These are phyloP conservation scores for Psittacula echo DNA, from an alignment of 2,797 vertebrate genomes.

Conservation along the genomic window DNA sequence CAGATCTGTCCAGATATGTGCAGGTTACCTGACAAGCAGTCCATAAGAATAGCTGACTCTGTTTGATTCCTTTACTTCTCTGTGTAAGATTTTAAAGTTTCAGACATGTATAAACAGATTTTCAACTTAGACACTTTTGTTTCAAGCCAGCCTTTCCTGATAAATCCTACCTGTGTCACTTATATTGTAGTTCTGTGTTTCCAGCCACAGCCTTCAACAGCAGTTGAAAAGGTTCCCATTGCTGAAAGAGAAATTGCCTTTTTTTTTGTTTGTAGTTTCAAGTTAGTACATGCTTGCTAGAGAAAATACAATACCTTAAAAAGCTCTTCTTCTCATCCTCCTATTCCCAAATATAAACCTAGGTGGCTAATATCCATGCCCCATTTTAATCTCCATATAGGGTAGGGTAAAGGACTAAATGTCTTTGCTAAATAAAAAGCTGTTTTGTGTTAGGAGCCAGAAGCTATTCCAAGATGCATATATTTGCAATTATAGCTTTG, in stretches of 20 bases:
- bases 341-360: background rate
- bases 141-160: background rate
- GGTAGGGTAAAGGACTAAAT: background rate
- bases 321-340: background rate
- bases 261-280: background rate
- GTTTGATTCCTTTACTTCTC: background rate
- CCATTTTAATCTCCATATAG: background rate
- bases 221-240: background rate
- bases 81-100: background rate
- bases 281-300: background rate
- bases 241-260: background rate
- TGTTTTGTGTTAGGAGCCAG: background rate
- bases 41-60: background rate
- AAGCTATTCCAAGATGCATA: background rate
- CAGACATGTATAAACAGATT: fast-evolving
- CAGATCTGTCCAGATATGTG: background rate
- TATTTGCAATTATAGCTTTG: conserved; percentile 16
- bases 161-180: background rate
- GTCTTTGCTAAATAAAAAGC: background rate
- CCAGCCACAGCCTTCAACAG: fast-evolving
- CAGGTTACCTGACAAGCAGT: background rate
- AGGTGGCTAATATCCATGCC: background rate
- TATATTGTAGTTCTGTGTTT: background rate
- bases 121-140: background rate
- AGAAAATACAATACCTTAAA: background rate